These are phyloP conservation scores for Periophthalmus magnuspinnatus DNA, from an alignment of 2,797 vertebrate species.

Conservation along the genomic window DNA sequence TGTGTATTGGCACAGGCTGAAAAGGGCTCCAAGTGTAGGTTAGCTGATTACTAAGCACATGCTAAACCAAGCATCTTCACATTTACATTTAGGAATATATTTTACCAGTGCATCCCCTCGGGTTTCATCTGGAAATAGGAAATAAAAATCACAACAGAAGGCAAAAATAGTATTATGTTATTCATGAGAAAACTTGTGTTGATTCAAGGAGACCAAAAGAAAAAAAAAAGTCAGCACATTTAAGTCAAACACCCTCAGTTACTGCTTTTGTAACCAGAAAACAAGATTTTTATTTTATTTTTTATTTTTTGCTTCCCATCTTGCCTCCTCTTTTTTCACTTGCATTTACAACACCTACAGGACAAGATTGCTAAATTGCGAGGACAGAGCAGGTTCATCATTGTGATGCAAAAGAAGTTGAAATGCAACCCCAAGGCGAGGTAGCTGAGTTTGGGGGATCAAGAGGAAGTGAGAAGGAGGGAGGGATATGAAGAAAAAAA, in stretches of 20 bases:
- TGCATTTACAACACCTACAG: constrained; percentile 82
- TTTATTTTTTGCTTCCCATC: background rate
- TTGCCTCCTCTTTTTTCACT: constrained; percentile 36
- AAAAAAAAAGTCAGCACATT: constrained; percentile 74
- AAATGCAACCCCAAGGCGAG: constrained; percentile 91
- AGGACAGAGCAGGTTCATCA: constrained; percentile 88
- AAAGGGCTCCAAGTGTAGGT: constrained; percentile 56
- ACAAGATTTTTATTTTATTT: constrained; percentile 85
- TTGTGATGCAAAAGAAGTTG: constrained; percentile 87
- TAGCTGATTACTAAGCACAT: constrained; percentile 43
- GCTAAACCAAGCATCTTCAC: constrained; percentile 63
- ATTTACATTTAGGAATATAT: constrained; percentile 81
- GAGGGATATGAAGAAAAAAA: constrained; percentile 53
- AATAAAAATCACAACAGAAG: constrained; percentile 59
- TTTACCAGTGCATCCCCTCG: constrained; percentile 66
- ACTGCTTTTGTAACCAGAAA: constrained; percentile 90
- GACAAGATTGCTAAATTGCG: constrained; percentile 91
- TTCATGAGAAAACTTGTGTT: constrained; percentile 80
- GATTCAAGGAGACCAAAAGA: constrained; percentile 62
- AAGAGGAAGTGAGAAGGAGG: constrained; percentile 80
- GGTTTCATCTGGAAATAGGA: constrained; percentile 72
- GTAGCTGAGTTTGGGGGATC: constrained; percentile 71
- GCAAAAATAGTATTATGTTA: constrained; percentile 64
- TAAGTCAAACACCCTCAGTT: constrained; percentile 82
- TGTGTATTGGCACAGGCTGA: constrained; percentile 55